Evolutionary conservation across 2,888 invertebrate genomes (phyloP).

Genomic region (Microctonus aethiopoides): DNA sequence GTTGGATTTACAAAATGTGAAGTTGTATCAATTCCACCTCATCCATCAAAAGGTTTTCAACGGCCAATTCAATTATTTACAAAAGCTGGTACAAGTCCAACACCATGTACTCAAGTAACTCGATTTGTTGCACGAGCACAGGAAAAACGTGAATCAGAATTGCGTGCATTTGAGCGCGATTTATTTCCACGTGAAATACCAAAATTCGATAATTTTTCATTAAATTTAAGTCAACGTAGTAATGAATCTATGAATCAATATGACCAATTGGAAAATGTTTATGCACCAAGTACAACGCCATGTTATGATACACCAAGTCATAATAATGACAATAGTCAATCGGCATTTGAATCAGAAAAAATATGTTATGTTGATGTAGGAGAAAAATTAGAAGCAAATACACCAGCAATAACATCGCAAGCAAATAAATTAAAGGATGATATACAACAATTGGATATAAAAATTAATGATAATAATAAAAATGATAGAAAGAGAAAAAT

Average conservation of each 20-base stretch:
- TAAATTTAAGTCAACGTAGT: slow-evolving; percentile 60
- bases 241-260: slow-evolving; percentile 59
- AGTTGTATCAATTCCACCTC: slow-evolving; percentile 82
- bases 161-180: slow-evolving; percentile 51
- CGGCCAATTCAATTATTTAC: slow-evolving; percentile 77
- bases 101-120: slow-evolving; percentile 8
- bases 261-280: slow-evolving; percentile 62
- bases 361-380: slow-evolving; percentile 39
- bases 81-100: slow-evolving; percentile 49
- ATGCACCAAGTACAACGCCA: slow-evolving; percentile 61
- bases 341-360: slow-evolving; percentile 41
- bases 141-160: slow-evolving; percentile 45
- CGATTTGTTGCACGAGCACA: slow-evolving; percentile 45
- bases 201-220: slow-evolving; percentile 50
- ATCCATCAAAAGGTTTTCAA: slow-evolving; percentile 89
- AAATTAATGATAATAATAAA: slow-evolving; percentile 4
- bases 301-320: slow-evolving; percentile 61
- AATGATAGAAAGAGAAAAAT: background rate
- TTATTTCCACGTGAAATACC: slow-evolving; percentile 53
- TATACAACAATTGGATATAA: background rate
- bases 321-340: slow-evolving; percentile 47
- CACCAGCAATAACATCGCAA: background rate
- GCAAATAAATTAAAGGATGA: slow-evolving; percentile 13
- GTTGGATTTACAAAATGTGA: slow-evolving; percentile 94
- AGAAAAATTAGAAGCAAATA: background rate